A percentile compares a stretch with the other conserved stretches of the same genome.
Evolutionary conservation across 2,888 invertebrate species (phyloP).

Genomic region (Homarus gammarus): DNA sequence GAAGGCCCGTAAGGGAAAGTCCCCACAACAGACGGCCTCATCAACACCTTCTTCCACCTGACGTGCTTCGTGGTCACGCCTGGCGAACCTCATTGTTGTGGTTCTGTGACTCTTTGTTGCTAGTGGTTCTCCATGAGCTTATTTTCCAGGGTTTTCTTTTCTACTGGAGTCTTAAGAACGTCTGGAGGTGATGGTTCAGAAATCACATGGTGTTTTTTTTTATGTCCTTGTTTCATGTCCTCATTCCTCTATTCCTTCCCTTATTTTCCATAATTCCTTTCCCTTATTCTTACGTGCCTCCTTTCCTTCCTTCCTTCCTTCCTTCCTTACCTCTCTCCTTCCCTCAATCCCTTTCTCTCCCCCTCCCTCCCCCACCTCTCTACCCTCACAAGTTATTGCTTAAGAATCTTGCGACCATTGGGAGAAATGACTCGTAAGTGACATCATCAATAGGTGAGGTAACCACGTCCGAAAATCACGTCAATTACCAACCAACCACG

Average conservation of each 20-base stretch:
- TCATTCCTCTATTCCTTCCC: too few species aligned
- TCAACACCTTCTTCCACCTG: not conserved
- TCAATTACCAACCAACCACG: too few species aligned
- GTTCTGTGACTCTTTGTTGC: too few species aligned
- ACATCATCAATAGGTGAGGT: too few species aligned
- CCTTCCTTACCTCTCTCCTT: not conserved
- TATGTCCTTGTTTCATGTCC: too few species aligned
- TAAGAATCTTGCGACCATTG: not conserved
- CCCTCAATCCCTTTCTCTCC: not conserved
- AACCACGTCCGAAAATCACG: too few species aligned
- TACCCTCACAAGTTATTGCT: not conserved
- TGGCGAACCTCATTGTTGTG: not conserved
- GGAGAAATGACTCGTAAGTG: not conserved
- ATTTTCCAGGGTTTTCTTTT: too few species aligned
- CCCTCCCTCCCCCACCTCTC: not conserved
- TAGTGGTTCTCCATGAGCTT: too few species aligned
- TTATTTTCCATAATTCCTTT: too few species aligned
- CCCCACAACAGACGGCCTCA: not conserved
- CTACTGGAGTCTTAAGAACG: too few species aligned
- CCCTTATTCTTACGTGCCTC: not conserved
- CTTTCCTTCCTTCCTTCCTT: not conserved
- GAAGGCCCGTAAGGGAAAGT: not conserved
- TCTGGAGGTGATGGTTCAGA: too few species aligned
- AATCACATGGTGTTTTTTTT: too few species aligned
- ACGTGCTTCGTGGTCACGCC: not conserved